These are phyloP conservation scores for Drosophila watanabei DNA, from an alignment of 1,140 invertebrate species.

Conservation along the genomic window DNA sequence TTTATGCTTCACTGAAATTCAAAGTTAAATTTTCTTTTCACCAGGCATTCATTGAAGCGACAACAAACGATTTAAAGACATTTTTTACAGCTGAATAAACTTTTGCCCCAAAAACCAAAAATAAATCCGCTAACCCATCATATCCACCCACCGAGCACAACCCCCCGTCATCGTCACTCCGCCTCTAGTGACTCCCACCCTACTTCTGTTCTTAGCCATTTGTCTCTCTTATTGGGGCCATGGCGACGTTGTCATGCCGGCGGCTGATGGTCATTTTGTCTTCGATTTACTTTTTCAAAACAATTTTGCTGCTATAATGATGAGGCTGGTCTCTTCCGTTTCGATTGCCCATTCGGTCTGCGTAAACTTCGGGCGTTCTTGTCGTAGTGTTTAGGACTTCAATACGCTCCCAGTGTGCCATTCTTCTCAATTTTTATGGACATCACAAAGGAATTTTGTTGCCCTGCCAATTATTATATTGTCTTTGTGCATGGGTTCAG, in stretches of 20 bases:
- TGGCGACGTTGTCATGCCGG: constrained; percentile 56
- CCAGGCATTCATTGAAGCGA: constrained; percentile 36
- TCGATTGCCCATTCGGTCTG: constrained; percentile 43
- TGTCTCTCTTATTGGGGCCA: constrained; percentile 61
- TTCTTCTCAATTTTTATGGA: constrained; percentile 56
- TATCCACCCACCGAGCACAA: constrained; percentile 5
- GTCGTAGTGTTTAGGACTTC: background rate
- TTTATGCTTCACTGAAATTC: constrained; percentile 52
- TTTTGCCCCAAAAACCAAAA: constrained; percentile 71
- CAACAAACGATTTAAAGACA: constrained; percentile 61
- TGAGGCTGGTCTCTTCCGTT: constrained; percentile 55
- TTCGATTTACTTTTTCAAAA: constrained; percentile 77
- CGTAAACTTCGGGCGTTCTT: background rate
- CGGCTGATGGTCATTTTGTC: constrained; percentile 70
- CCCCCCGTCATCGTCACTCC: background rate
- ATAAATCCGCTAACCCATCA: constrained; percentile 68
- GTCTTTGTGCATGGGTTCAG: constrained; percentile 40
- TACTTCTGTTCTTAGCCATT: constrained; percentile 33
- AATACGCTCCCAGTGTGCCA: constrained; percentile 10
- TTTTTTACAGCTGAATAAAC: constrained; percentile 69
- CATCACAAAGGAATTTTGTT: constrained; percentile 57
- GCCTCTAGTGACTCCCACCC: background rate
- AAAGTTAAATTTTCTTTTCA: constrained; percentile 60
- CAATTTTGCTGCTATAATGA: constrained; percentile 71
- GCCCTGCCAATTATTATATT: constrained; percentile 70